These are phyloP conservation scores for Euphydryas editha DNA, from an alignment of 2,888 invertebrate genomes.

Conservation along the genomic window DNA sequence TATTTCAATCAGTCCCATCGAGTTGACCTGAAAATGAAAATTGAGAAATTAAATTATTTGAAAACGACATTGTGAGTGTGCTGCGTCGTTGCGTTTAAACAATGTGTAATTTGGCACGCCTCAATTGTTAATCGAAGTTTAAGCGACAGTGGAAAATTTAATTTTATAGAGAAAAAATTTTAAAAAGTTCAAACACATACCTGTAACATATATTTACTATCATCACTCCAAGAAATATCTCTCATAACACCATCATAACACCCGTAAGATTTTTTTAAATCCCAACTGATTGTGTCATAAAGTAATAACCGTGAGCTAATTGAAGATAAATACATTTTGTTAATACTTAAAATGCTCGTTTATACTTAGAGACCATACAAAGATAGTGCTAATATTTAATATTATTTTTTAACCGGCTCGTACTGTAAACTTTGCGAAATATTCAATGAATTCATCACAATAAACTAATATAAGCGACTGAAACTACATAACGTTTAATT, in stretches of 20 bases:
- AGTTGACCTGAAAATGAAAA: conserved; percentile 68
- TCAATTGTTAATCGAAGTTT: conserved; percentile 7
- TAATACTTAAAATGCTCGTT: neutral
- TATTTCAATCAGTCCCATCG: conserved; percentile 74
- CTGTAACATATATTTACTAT: conserved; percentile 79
- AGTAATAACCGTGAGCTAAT: conserved; percentile 82
- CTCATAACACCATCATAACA: conserved; percentile 72
- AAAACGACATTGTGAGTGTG: neutral
- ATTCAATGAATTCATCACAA: conserved; percentile 4
- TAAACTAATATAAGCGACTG: neutral
- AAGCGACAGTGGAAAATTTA: neutral
- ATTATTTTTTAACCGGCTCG: conserved; percentile 6
- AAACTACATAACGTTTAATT: neutral
- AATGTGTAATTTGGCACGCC: conserved; percentile 14
- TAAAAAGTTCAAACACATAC: conserved; percentile 45
- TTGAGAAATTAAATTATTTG: neutral
- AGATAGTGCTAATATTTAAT: neutral
- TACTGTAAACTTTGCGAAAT: neutral
- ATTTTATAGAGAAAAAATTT: neutral
- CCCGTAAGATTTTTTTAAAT: conserved; percentile 78
- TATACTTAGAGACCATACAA: neutral
- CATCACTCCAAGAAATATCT: conserved; percentile 79
- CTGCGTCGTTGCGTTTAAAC: conserved; percentile 7
- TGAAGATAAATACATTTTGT: conserved; percentile 82
- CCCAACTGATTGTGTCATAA: conserved; percentile 81